Base-by-base conservation (phyloP, 2,113 vertebrate genomes). In the Pyxicephalus adspersus region DNA sequence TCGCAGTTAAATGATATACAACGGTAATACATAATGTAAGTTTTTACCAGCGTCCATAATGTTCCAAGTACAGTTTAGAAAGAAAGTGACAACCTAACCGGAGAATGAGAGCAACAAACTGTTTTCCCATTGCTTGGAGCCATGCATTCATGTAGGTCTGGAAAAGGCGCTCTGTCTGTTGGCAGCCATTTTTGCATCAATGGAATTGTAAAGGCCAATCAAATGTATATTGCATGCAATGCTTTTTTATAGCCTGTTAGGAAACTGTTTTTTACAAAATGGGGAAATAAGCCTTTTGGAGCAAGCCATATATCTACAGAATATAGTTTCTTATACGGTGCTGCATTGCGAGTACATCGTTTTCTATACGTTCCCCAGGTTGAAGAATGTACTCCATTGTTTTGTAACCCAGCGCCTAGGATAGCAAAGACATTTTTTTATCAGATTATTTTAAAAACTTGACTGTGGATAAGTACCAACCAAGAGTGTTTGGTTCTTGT, bases 291-390 rank as follows among this genome's bases (percentile, higher is more conserved):
- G 26, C 79, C 38, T 82, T 78, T 75, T 75, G 80, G 80, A 82
- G 80, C 80, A 82, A 82, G 80, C 80, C 80, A 82, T 82, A 82
- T 82, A 58, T 75, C 78, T 81, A 81, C 78, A 81, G 78, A 81
- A 81, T 81, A 57, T 75, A 75, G 61, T 75, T 75, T 82, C 71
- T 82, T 61, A 58, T 66, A 23, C 26, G 52, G 80, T 82, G 71
- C 52, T 75, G 61, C 25, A 23, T 80, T 11, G 25, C 9, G 26
- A 73, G 25, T 20, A 4, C 2, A 61, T 74, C 18, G 1, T 57
- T 63, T 80, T 57, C 18, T 68, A 68, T 79, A 38, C 11, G n/a
- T 29, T 71, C 38, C 18, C 67, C 66, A 64, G 58, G 61, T 66
- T 18, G 22, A 72, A 73, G 80, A 81, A 81, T 81, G 71, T 82